phyloP scores from a whole-genome alignment of 2,797 vertebrate genomes.

The Notamacropus eugenii region DNA sequence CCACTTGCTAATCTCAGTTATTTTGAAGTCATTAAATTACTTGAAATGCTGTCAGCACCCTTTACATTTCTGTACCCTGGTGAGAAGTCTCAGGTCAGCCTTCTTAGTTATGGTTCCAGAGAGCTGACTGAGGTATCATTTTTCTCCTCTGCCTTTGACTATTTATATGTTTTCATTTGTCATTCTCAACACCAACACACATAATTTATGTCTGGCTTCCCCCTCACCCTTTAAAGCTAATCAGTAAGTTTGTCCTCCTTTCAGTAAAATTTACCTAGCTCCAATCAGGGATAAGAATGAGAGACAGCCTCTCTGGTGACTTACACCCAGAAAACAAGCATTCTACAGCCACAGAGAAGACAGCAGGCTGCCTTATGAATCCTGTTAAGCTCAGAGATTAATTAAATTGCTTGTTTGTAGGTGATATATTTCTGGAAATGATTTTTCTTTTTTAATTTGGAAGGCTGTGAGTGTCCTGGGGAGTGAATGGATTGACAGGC shows the following conservation, averaged over 20 bases:
- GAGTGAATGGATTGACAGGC: not conserved
- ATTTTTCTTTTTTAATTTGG: not conserved
- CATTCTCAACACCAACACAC: not conserved
- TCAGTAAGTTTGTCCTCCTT: not conserved
- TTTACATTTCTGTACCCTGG: not conserved
- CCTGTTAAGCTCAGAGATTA: not conserved
- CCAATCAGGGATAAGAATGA: not conserved
- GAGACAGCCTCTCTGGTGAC: not conserved
- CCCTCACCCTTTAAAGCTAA: not conserved
- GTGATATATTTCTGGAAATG: not conserved
- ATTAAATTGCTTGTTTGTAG: not conserved
- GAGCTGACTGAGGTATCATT: not conserved
- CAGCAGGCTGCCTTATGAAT: not conserved
- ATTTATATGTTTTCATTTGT: not conserved
- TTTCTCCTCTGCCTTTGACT: not conserved
- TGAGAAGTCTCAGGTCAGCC: not conserved
- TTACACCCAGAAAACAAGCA: not conserved
- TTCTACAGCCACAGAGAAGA: not conserved
- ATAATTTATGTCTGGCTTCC: not conserved
- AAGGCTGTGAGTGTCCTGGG: not conserved
- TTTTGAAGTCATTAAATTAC: not conserved
- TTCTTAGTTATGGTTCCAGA: not conserved
- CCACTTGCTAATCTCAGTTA: not conserved
- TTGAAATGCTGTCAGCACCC: not conserved
- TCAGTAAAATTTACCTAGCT: not conserved